Conservation (phyloP, 2,888 invertebrate genomes). For the Alviniconcha strummeri region DNA sequence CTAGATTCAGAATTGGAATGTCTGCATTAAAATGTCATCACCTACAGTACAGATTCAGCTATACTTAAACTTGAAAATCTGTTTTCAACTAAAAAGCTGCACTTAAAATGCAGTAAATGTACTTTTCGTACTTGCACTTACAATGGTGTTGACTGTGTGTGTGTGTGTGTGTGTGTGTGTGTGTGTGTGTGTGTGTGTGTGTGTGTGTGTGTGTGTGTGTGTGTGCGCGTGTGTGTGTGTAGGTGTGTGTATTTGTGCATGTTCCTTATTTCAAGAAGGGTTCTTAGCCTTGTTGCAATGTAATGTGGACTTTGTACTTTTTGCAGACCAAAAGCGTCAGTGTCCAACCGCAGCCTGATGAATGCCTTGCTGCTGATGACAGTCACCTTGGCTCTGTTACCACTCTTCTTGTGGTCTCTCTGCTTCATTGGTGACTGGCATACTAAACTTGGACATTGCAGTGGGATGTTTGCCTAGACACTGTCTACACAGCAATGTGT, state of each 20-base stretch:
- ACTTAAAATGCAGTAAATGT: too few species aligned
- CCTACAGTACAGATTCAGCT: too few species aligned
- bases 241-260: too few species aligned
- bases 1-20: too few species aligned
- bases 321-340: constrained; percentile 48
- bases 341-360: constrained; percentile 51
- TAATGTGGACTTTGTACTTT: background rate
- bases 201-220: background rate
- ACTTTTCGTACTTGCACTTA: too few species aligned
- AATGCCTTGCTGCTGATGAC: constrained; percentile 59
- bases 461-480: constrained; percentile 56
- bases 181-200: background rate
- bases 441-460: constrained; percentile 62
- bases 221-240: too few species aligned
- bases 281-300: too few species aligned
- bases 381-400: constrained; percentile 57
- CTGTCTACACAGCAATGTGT: background rate
- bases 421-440: constrained; percentile 66
- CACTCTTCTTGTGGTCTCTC: constrained; percentile 62
- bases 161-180: background rate
- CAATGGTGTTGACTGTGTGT: background rate
- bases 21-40: too few species aligned
- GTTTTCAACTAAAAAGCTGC: too few species aligned
- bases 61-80: too few species aligned
- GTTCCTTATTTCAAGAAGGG: too few species aligned